These are phyloP conservation scores for Magallana ariakensis DNA, from an alignment of 1,140 invertebrate genomes.

Conservation along the genomic window DNA sequence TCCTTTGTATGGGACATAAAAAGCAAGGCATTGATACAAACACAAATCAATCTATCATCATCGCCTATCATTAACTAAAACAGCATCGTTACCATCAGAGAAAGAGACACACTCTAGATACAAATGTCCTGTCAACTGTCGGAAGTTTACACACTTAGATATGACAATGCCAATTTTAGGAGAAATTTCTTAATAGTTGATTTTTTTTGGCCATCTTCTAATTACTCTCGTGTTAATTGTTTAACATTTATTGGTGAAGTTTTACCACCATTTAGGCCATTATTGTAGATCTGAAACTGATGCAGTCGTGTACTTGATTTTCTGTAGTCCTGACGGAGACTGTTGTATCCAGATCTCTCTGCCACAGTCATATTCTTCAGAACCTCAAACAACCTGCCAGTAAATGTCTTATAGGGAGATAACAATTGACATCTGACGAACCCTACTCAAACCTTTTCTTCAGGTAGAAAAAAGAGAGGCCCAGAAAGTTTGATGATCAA, in stretches of 20 bases:
- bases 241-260: not conserved
- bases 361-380: too few species aligned
- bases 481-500: not conserved
- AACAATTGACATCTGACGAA: not conserved
- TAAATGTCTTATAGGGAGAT: not conserved
- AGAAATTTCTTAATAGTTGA: not conserved
- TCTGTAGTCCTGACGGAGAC: not conserved
- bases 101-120: not conserved
- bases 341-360: too few species aligned
- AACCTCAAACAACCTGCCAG: not conserved
- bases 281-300: not conserved
- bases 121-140: not conserved
- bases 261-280: not conserved
- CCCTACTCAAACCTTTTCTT: constrained; percentile 4
- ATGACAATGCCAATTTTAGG: not conserved
- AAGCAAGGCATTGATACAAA: not conserved
- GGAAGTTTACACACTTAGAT: not conserved
- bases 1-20: not conserved
- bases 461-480: constrained; percentile 5
- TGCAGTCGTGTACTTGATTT: not conserved
- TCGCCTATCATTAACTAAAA: not conserved
- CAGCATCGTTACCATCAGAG: not conserved
- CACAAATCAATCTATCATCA: not conserved
- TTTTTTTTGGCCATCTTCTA: not conserved
- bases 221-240: constrained; percentile 20